Base-by-base conservation (phyloP, 1,140 invertebrate genomes). In the Megalopta genalis region DNA sequence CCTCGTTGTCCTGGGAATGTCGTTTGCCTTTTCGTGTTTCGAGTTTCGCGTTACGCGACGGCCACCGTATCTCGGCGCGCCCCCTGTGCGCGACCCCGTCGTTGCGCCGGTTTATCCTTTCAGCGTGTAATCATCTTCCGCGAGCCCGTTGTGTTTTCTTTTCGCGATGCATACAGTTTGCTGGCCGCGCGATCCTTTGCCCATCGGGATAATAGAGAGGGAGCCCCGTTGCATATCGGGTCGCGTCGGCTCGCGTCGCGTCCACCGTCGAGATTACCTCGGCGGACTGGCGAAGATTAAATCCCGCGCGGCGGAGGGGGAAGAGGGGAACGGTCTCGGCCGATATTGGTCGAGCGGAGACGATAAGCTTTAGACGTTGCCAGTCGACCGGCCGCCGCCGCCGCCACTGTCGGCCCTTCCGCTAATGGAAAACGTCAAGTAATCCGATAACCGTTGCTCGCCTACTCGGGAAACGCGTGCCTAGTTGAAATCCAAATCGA, bases 371-470 rank as follows among this genome's bases (percentile, higher is more conserved):
- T 75, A 66, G 62, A 76, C 71, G 62, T 80, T 69, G 54, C 59
- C 52, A 74, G 81, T 27, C 16, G 49, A 18, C 16, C 52, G 60
- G 16, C 25, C 57, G 32, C 32, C 32, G 32, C 32, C 32, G 1
- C 32, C 32, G 1, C 32, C 32, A 2, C 32, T n/a, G 32, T 32
- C 52, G 60, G 16, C 25, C 57, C 25, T 2, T n/a, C 39, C 14
- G 60, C n/a, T 85, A 85, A 85, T 81, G 78, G 79, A 84, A 85
- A 85, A 85, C 69, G 69, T 82, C 68, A 78, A 85, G 76, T 85
- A 85, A 85, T 85, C 82, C 69, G 83, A 85, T 85, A 81, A 85
- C 75, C 83, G 68, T 52, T 68, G 65, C 60, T 57, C 46, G 65
- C 23, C 68, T 70, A 46, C 57, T 42, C 49, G 67, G 52, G 23